Evolutionary conservation across 2,113 vertebrate genomes (phyloP), one percentile per base, ranked within the genome.

Genomic region (Coptodon rendalli): DNA sequence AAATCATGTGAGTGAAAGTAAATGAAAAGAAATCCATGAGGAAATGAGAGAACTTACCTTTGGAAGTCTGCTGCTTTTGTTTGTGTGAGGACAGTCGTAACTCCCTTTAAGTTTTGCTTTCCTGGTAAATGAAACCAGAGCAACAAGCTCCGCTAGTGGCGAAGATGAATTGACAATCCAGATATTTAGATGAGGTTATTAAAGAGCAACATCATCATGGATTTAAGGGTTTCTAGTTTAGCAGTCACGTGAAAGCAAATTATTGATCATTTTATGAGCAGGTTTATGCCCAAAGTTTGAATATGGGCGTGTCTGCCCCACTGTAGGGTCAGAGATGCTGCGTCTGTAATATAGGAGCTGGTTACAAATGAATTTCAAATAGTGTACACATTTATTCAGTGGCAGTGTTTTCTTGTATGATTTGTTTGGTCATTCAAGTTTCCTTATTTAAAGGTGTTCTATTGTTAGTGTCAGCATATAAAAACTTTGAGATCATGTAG

Each of bases 181-280:
- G 50, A 22, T 11, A 53, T 11, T 53, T 53, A 53, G 52, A 53
- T 2, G 3, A 53, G 50, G 3, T 9, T n/a, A 53, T 0, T 3
- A 53, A 10, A n/a, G 50, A 10, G 50, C 19, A 52, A 52, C 17
- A 0, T 2, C 17, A 53, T n/a, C 2, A n/a, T 53, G 19, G 50
- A 53, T n/a, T 53, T 53, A 53, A 53, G 50, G 3, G 5, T 53
- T 53, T 48, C 45, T 48, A 48, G 45, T 48, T 4, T 7, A 48
- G 0, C 13, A 48, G 14, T 48, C 14, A 48, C 0, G 43, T 48
- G 1, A 48, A 48, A 48, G 14, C 0, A 48, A 48, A 48, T 48
- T 16, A 45, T 45, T 45, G 43, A 45, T 45, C 3, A 45, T 45
- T 45, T 48, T 48, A 48, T 48, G 13, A 48, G 43, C 13, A 48